Evolutionary conservation across 2,113 vertebrate genomes (phyloP), one percentile per base, ranked within the genome.

Genomic region (Corvus cornix): DNA sequence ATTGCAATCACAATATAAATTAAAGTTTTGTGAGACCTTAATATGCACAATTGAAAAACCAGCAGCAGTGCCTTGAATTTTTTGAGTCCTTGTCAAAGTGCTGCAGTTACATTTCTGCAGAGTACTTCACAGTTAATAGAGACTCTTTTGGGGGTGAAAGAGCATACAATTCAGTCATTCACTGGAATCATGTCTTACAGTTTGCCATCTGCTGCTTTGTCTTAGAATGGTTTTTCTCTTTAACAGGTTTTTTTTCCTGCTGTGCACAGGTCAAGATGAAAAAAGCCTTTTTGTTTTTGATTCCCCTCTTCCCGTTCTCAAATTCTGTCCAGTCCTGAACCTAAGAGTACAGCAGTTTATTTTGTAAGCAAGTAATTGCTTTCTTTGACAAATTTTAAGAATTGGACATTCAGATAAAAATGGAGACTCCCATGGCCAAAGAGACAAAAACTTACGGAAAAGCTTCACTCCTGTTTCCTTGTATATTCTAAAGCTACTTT

Each of bases 171-270:
- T 91, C 92, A 74, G 55, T 70, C 89, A 85, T 86, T 93, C 68
- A 80, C 11, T 84, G 48, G 72, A 90, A 48, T 80, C 79, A 31
- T n/a, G 68, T 86, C 67, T 52, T 84, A 63, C 70, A 92, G 88
- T 88, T 93, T 93, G 92, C 88, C 94, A 95, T 92, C 90, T 96
- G 94, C 83, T 92, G 49, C 78, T 92, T 93, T 88, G 85, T 78
- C 78, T 93, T 81, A 53, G 55, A 91, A 60, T 72, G 70, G 17
- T 66, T 52, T 56, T 91, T 92, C 90, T 95, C 78, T 94, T 96
- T 73, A 79, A 72, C 37, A 52, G 39, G 11, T 70, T 72, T 76
- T 64, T 84, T 78, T 95, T 92, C 58, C 58, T 73, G 83, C 76
- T 93, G 37, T 70, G 30, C 68, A 44, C 52, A 78, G 56, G n/a